Base-by-base conservation (phyloP, 64 coral and sea anemone genomes). In the Montipora efflorescens region DNA sequence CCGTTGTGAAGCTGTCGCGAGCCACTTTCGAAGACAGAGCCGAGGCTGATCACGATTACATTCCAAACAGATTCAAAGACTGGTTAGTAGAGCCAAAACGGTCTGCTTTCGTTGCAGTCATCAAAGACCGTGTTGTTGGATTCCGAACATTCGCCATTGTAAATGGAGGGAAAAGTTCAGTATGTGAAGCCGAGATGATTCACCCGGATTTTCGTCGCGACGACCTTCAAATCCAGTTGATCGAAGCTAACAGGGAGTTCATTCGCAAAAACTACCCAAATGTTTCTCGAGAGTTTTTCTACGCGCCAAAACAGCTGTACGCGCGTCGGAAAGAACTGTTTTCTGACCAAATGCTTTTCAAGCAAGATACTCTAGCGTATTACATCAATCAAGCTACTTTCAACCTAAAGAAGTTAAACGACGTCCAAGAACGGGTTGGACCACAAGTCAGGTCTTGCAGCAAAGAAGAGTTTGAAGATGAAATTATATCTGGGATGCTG, bases 391-490 rank as follows among this genome's bases (percentile, higher is more conserved):
- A 48, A 44, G 59, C 44, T 3, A 69, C 66, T 48, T 49, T 85
- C 15, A 62, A 85, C 46, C 6, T 48, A 49, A 67, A 69, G 45
- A 85, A 46, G 48, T 28, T 85, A 8, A 85, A 85, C 44, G 61
- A 49, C n/a, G 82, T 68, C 8, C 59, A 67, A 20, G 64, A 67
- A 16, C 14, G 82, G 59, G 61, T 70, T 18, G 82, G 59, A 21
- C 44, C 64, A 3, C 59, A 70, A 16, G 82, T 85, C 45, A 85
- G 82, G 10, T 18, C 82, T 47, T 85, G 82, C 10, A 85, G 14
- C 59, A 85, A 44, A 62, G 82, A 85, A 28, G 82, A 85, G 19
- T 85, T 85, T 9, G 82, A n/a, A n/a, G 82, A 85, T 11, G 82
- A 85, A 45, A 85, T 85, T 18, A 48, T 85, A 85, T 85, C 82